These are phyloP conservation scores for Helicorthomorpha holstii DNA, from an alignment of 1,140 invertebrate genomes.

Conservation along the genomic window DNA sequence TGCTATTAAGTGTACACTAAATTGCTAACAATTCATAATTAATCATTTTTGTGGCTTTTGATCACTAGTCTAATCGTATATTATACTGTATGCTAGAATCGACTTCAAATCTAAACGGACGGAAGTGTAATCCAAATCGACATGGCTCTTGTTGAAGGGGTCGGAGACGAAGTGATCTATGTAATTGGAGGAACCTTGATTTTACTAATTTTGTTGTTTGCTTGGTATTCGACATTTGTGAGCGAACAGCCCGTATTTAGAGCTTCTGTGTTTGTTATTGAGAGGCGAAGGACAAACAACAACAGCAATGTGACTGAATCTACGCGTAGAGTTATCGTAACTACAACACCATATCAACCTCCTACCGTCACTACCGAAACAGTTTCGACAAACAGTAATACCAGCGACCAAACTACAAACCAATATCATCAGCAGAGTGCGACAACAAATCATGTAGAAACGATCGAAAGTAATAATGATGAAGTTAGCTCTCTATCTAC, in stretches of 20 bases:
- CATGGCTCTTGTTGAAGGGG: slow-evolving; percentile 41
- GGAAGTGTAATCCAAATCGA: too few species aligned
- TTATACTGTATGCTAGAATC: too few species aligned
- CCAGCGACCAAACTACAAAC: neutral
- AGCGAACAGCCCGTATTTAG: slow-evolving; percentile 27
- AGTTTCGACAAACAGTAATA: neutral
- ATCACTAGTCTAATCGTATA: too few species aligned
- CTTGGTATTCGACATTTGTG: slow-evolving; percentile 51
- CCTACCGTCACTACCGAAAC: neutral
- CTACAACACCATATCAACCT: neutral
- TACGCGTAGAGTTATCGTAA: neutral
- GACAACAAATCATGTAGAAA: too few species aligned
- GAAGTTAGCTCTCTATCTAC: neutral
- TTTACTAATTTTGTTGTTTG: slow-evolving; percentile 35
- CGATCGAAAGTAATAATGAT: too few species aligned
- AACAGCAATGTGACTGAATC: neutral
- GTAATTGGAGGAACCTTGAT: slow-evolving; percentile 33
- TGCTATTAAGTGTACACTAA: too few species aligned
- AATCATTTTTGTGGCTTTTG: too few species aligned
- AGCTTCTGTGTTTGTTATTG: slow-evolving; percentile 30
- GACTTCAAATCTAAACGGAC: too few species aligned
- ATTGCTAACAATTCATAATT: too few species aligned
- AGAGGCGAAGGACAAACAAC: slow-evolving; percentile 16
- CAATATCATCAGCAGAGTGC: neutral
- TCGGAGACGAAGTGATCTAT: slow-evolving; percentile 63